A percentile compares a stretch with the other conserved stretches of the same genome.
Evolutionary conservation across 2,113 vertebrate genomes (phyloP).

Genomic region (Puffinus mauretanicus): DNA sequence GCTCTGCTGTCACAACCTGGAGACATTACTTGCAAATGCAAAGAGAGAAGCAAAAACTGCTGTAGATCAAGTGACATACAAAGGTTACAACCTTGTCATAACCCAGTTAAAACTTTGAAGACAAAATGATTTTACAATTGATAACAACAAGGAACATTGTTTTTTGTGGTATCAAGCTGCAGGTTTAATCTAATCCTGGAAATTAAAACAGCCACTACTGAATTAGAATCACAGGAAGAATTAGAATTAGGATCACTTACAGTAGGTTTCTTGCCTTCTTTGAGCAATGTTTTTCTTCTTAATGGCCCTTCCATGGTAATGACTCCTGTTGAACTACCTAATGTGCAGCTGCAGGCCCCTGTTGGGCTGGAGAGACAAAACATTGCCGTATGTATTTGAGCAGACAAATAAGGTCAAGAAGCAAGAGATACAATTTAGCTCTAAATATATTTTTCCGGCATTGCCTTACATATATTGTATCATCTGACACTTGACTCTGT

Average conservation of each 20-base stretch:
- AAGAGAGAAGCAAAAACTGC: background rate
- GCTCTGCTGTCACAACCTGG: background rate
- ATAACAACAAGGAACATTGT: background rate
- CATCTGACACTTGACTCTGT: background rate
- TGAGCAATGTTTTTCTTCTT: constrained; percentile 89
- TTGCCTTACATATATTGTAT: background rate
- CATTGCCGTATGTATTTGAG: background rate
- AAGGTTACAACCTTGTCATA: background rate
- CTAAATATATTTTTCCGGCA: background rate
- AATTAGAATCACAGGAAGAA: background rate
- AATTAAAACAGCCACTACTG: background rate
- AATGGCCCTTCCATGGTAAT: constrained; percentile 90
- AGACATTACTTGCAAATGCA: background rate
- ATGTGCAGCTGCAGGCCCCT: constrained; percentile 79
- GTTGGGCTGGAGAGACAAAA: constrained; percentile 74
- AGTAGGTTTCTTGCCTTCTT: constrained; percentile 92
- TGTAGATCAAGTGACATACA: background rate
- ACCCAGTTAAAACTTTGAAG: background rate
- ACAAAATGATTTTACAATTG: background rate
- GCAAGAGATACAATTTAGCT: background rate
- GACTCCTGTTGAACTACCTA: constrained; percentile 73
- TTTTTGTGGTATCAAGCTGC: background rate
- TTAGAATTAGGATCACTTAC: constrained; percentile 67
- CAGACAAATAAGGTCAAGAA: background rate
- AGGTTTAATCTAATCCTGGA: background rate